Conservation (phyloP, 2,113 vertebrate genomes). For the Cisticola juncidis region DNA sequence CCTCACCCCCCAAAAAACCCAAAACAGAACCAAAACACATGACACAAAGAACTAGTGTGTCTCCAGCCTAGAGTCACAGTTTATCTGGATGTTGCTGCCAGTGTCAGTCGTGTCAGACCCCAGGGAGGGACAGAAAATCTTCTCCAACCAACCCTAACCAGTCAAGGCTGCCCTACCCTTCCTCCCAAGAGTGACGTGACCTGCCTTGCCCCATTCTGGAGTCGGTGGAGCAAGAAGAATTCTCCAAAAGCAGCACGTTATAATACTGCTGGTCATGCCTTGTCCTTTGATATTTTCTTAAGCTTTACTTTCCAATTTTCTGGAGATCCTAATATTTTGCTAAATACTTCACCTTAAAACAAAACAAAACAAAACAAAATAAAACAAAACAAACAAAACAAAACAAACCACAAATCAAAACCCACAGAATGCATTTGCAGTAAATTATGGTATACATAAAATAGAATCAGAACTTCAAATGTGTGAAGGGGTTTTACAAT, state of each 20-base stretch:
- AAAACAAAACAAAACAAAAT: not conserved
- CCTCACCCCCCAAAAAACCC: too few relatives aligned
- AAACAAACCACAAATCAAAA: too few relatives aligned
- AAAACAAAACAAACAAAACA: too few relatives aligned
- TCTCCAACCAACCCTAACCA: fast-evolving
- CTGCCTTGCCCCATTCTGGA: not conserved
- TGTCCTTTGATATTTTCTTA: not conserved
- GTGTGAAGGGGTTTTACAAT: fast-evolving
- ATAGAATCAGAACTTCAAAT: not conserved
- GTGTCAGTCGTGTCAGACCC: fast-evolving
- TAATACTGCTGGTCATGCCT: not conserved
- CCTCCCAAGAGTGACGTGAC: not conserved
- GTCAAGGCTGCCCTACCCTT: not conserved
- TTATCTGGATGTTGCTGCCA: fast-evolving
- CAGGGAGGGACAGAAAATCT: not conserved
- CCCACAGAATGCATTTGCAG: fast-evolving
- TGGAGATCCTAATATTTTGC: not conserved
- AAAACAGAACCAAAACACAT: too few relatives aligned
- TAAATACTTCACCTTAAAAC: not conserved
- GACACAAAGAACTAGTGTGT: not conserved
- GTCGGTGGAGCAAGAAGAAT: fast-evolving
- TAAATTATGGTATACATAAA: not conserved
- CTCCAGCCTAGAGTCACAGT: fast-evolving
- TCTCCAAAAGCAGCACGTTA: not conserved
- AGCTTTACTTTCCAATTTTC: not conserved